Conservation (phyloP, 2,797 vertebrate species). For the Mus caroli region DNA sequence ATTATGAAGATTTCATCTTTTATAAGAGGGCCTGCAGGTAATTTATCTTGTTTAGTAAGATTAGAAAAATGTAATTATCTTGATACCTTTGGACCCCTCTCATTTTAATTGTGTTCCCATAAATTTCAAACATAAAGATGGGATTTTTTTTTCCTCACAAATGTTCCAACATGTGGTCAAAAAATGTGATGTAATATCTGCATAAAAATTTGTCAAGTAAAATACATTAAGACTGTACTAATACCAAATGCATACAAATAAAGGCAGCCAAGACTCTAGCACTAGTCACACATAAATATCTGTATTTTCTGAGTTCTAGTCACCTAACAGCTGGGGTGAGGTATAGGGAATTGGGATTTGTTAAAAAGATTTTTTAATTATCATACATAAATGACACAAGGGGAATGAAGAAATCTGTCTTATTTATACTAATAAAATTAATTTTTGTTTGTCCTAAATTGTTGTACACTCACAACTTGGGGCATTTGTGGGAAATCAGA, state of each 20-base stretch:
- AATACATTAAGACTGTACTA: slow-evolving; percentile 82
- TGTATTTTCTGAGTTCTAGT: slow-evolving; percentile 71
- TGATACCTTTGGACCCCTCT: slow-evolving; percentile 97
- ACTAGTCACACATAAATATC: slow-evolving; percentile 74
- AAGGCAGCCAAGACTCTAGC: slow-evolving; percentile 48
- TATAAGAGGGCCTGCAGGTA: slow-evolving; percentile 99
- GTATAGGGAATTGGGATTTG: slow-evolving; percentile 67
- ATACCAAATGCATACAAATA: slow-evolving; percentile 81
- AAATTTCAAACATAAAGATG: slow-evolving; percentile 93
- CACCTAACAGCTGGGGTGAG: slow-evolving; percentile 75
- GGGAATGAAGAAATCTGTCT: slow-evolving; percentile 76
- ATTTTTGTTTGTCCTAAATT: slow-evolving; percentile 73
- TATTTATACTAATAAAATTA: slow-evolving; percentile 80
- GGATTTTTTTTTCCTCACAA: slow-evolving; percentile 88
- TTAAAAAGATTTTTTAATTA: slow-evolving; percentile 71
- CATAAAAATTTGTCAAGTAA: slow-evolving; percentile 87
- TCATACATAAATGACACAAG: slow-evolving; percentile 64
- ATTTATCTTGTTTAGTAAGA: slow-evolving; percentile 98
- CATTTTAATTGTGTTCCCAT: slow-evolving; percentile 94
- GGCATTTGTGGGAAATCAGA: background rate
- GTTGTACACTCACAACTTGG: slow-evolving; percentile 25
- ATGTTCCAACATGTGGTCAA: slow-evolving; percentile 91
- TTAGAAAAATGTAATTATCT: slow-evolving; percentile 99
- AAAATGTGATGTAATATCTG: slow-evolving; percentile 87
- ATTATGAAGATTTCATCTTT: slow-evolving; percentile 99